These are phyloP conservation scores for Periparus ater DNA, from an alignment of 2,797 vertebrate genomes.

Conservation along the genomic window DNA sequence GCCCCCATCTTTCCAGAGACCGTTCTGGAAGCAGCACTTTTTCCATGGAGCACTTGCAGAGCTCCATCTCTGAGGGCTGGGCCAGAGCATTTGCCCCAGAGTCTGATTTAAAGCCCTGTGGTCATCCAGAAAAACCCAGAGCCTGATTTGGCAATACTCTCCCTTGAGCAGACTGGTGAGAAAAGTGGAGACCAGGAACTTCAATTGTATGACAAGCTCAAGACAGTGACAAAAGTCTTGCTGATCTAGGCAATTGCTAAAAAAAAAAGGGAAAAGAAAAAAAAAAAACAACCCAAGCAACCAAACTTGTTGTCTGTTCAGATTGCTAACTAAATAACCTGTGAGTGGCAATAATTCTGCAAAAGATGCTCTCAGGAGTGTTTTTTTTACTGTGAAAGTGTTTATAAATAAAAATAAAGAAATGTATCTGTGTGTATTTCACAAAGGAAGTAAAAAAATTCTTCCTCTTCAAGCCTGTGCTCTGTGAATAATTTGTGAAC, in stretches of 20 bases:
- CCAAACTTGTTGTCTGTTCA: not conserved
- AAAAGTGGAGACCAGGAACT: not conserved
- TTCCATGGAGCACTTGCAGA: not conserved
- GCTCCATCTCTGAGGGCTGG: accelerated
- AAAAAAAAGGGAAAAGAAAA: not conserved
- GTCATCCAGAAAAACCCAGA: not conserved
- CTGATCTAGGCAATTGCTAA: not conserved
- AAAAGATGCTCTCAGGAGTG: not conserved
- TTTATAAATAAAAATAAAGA: slow-evolving; percentile 33
- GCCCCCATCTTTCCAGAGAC: not conserved
- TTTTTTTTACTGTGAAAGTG: slow-evolving; percentile 11
- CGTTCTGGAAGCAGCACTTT: not conserved
- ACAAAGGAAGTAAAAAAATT: not conserved
- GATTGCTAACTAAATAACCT: not conserved
- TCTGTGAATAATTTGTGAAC: slow-evolving; percentile 26
- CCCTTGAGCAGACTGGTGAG: not conserved
- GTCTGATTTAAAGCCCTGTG: not conserved
- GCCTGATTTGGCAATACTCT: not conserved
- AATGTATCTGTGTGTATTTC: not conserved
- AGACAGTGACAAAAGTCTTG: not conserved
- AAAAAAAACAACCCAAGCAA: not conserved
- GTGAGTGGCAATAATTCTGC: not conserved
- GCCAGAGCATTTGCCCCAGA: not conserved
- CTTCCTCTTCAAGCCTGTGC: not conserved
- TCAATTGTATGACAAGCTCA: not conserved